Base-by-base conservation (phyloP, 2,888 invertebrate species). In the Caenorhabditis wallacei region DNA sequence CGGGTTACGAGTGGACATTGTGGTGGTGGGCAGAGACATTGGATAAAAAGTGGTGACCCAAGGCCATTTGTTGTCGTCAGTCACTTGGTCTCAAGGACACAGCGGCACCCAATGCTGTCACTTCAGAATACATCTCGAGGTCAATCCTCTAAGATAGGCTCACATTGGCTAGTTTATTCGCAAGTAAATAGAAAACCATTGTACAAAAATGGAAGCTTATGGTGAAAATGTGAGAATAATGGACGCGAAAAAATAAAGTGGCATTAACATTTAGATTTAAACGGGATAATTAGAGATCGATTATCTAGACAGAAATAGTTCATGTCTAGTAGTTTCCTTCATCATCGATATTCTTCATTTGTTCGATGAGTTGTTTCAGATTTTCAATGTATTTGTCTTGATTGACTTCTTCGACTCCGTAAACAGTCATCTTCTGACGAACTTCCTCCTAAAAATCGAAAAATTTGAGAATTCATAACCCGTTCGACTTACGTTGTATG, bases 401-500 rank as follows among this genome's bases (percentile, higher is more conserved):
- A 59, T 86, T 84, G 48, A 88, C 82, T 4, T 87, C 87, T 10
- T 86, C 80, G 20, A 85, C 83, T 48, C 74, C 69, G 64, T 75
- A 83, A 10, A 85, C 85, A 7, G 80, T 82, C 79, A 87, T 84
- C 24, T 85, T 75, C 59, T 88, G 84, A 13, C 84, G 84, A 26
- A 82, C 82, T 59, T 88, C 88, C 46, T 89, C 89, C 89, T 89
- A 61, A 40, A 89, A 80, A 43, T 20, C 53, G 40, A 30, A 18
- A 18, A 48, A n/a, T 26, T 35, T 20, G 3, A 5, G n/a, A 13
- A 40, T 53, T 4, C 35, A 35, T n/a, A 1, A 76, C 22, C 1
- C 40, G 7, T 11, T 37, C 13, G 5, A 20, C 37, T 46, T 26
- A 88, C 97, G 92, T 96, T 97, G 92, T 95, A 99, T 13, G 94